Evolutionary conservation across 2,797 vertebrate genomes (phyloP).

Genomic region (Chrosomus eos): DNA sequence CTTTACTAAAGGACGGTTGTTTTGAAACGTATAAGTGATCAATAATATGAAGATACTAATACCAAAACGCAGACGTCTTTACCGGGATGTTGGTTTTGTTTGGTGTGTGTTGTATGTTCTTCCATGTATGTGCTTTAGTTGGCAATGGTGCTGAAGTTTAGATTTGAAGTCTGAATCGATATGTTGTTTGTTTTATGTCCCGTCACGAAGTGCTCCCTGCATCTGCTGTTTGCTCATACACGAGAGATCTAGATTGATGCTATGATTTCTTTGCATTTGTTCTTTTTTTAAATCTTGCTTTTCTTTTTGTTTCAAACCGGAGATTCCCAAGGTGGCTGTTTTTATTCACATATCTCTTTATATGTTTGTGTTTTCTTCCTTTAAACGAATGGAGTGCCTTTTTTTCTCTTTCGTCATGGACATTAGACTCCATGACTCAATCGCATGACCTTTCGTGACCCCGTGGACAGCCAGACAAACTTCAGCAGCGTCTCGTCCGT

Average conservation of each 20-base stretch:
- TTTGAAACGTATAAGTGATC: neutral
- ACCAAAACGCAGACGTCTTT: slow-evolving; percentile 39
- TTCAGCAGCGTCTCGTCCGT: slow-evolving; percentile 56
- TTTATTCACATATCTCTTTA: slow-evolving; percentile 2
- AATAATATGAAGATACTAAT: slow-evolving; percentile 15
- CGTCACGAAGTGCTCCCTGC: slow-evolving; percentile 21
- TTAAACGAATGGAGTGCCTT: slow-evolving; percentile 78
- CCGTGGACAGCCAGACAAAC: slow-evolving; percentile 51
- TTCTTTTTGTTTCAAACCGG: neutral
- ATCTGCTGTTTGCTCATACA: neutral
- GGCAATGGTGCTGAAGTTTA: slow-evolving; percentile 16
- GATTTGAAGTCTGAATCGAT: neutral
- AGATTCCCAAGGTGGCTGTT: slow-evolving; percentile 17
- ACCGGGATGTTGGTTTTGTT: slow-evolving; percentile 60
- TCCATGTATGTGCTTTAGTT: slow-evolving; percentile 29
- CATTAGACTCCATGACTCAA: slow-evolving; percentile 20
- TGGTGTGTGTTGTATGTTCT: slow-evolving; percentile 35
- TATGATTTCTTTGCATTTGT: slow-evolving; percentile 16
- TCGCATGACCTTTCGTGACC: slow-evolving; percentile 34
- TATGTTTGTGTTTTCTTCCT: slow-evolving; percentile 46
- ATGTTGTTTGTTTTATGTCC: slow-evolving; percentile 5
- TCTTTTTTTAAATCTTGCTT: neutral
- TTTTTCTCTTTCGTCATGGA: slow-evolving; percentile 54
- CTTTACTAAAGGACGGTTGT: slow-evolving; percentile 14
- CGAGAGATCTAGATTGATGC: slow-evolving; percentile 13